phyloP scores from a whole-genome alignment of 2,888 invertebrate species.

The Anaspis maculata region DNA sequence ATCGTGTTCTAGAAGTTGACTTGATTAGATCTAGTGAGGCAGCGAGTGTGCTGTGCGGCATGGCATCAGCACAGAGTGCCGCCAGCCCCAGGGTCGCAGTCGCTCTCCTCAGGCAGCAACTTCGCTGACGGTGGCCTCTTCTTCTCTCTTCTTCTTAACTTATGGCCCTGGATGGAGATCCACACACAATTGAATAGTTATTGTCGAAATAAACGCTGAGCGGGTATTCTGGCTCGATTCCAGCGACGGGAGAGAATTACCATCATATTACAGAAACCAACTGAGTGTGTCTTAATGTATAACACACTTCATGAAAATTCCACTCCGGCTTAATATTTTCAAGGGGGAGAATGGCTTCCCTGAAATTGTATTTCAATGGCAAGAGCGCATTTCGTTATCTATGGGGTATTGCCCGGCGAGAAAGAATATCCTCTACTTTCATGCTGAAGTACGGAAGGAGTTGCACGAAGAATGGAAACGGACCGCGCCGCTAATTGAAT shows the following conservation, averaged over 20 bases:
- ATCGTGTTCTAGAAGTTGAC: slow-evolving; percentile 1
- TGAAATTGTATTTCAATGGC: slow-evolving; percentile 16
- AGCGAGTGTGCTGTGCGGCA: no score
- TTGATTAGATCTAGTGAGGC: slow-evolving; percentile 1
- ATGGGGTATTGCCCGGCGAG: no score
- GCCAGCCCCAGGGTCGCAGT: no score
- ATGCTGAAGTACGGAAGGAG: no score
- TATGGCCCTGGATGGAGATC: slow-evolving; percentile 4
- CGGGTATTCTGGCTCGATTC: slow-evolving; percentile 10
- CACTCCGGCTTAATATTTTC: slow-evolving; percentile 22
- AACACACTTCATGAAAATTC: slow-evolving; percentile 26
- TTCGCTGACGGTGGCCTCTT: no score
- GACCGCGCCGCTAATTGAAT: no score
- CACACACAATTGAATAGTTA: slow-evolving; percentile 27
- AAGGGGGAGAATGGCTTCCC: slow-evolving; percentile 14
- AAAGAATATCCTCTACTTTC: no score
- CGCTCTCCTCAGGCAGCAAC: no score
- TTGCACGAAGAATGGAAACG: no score
- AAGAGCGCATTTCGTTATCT: background rate
- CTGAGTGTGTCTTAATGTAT: slow-evolving; percentile 30
- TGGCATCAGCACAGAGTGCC: no score
- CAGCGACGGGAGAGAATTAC: slow-evolving; percentile 25
- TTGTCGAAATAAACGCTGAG: slow-evolving; percentile 22
- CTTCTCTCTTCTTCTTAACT: no score
- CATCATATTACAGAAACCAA: slow-evolving; percentile 30